Base-by-base conservation (phyloP, 1,140 invertebrate species). In the Heliconius hermathena region DNA sequence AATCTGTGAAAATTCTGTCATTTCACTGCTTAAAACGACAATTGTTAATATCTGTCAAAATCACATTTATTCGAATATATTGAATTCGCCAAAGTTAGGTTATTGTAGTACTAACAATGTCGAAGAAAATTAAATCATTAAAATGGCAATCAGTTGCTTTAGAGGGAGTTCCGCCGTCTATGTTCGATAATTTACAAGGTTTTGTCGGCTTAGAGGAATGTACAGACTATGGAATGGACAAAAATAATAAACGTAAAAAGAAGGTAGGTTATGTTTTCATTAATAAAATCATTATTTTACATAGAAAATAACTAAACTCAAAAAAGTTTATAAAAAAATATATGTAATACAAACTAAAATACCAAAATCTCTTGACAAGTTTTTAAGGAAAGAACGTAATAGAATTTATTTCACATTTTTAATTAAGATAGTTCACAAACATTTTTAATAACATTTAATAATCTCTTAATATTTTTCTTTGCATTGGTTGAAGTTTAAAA, bases 171-270 rank as follows among this genome's bases (percentile, higher is more conserved):
- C 90, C 95, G 72, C 83, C 91, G 18, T 85, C 95, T 73, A 87
- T 95, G 73, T 85, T 91, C 3, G 90, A 90, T 74, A 88, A 93
- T 71, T 90, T 95, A 66, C 95, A 96, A 70, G 96, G 95, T 33
- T 95, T 97, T 81, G 92, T 96, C 70, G 96, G 95, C 26, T 95
- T 96, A 57, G 96, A 97, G 87, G 96, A 96, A 89, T 95, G 96
- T 82, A 95, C 93, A 1, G 94, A 96, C 86, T 97, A 97, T 84
- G 93, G 93, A 52, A 88, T 95, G 18, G 91, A 94, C 81, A 93
- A 91, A 80, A 88, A 90, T 38, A 86, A 77, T 79, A 91, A 85
- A 88, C 87, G 81, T 77, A 71, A 78, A 71, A 93, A 89, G 83
- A 92, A 93, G 88, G 92, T 93, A 87, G 80, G 60, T 41, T 77